A percentile compares a stretch with the other conserved stretches of the same genome.
These are phyloP conservation scores for Cyclophora punctaria DNA, from an alignment of 2,888 invertebrate genomes.

Conservation along the genomic window DNA sequence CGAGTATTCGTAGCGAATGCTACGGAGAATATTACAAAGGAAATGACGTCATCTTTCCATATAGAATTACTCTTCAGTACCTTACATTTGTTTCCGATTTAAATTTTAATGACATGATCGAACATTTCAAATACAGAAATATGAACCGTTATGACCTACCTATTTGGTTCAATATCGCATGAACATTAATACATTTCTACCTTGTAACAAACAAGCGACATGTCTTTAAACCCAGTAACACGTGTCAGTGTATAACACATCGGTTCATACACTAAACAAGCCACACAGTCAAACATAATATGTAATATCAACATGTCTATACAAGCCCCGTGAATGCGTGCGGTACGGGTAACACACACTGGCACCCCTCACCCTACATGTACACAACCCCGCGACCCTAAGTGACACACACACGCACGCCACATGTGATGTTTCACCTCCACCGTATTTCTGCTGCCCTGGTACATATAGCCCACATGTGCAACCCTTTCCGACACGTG, in stretches of 20 bases:
- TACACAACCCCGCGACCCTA: slow-evolving; percentile 23
- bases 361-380: slow-evolving; percentile 9
- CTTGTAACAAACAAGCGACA: no score
- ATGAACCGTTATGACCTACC: no score
- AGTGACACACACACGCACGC: slow-evolving; percentile 34
- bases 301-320: neutral
- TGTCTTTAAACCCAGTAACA: no score
- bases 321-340: neutral
- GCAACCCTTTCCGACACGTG: slow-evolving; percentile 68
- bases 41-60: no score
- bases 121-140: no score
- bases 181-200: no score
- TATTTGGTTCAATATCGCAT: no score
- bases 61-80: no score
- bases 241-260: no score
- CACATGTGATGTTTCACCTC: slow-evolving; percentile 54
- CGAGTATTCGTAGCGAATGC: slow-evolving; percentile 31
- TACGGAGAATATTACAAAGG: slow-evolving; percentile 23
- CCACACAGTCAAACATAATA: neutral
- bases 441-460: slow-evolving; percentile 44
- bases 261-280: no score
- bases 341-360: slow-evolving; percentile 10
- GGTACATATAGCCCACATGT: slow-evolving; percentile 71
- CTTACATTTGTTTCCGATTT: no score
- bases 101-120: no score